Percentiles rank a stretch among this genome's conserved stretches.
Conservation (phyloP, 2,797 vertebrate genomes). For the Enoplosus armatus region DNA sequence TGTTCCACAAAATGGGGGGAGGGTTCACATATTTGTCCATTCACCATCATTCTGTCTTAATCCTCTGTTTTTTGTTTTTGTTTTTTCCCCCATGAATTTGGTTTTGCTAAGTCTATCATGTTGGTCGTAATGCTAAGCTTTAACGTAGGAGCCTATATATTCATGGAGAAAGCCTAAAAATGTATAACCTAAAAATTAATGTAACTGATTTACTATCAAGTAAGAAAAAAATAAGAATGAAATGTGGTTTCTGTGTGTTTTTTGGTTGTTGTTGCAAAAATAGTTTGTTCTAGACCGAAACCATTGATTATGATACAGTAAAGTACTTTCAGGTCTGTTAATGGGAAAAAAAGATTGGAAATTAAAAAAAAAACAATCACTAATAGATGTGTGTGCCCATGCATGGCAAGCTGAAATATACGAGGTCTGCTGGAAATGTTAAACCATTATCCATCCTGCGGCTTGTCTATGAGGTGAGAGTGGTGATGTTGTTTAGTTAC, state of each 20-base stretch:
- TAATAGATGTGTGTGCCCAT: slow-evolving; percentile 55
- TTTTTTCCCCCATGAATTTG: slow-evolving; percentile 57
- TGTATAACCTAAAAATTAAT: slow-evolving; percentile 88
- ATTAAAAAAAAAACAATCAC: slow-evolving; percentile 44
- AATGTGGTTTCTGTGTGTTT: slow-evolving; percentile 87
- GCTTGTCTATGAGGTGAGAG: slow-evolving; percentile 47
- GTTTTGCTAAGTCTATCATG: slow-evolving; percentile 80
- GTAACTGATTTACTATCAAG: slow-evolving; percentile 86
- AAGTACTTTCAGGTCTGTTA: slow-evolving; percentile 58
- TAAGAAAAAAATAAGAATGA: slow-evolving; percentile 84
- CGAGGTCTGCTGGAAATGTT: slow-evolving; percentile 51
- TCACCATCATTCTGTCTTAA: slow-evolving; percentile 81
- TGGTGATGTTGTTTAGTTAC: slow-evolving; percentile 41
- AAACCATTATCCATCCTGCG: slow-evolving; percentile 43
- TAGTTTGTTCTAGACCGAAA: slow-evolving; percentile 84
- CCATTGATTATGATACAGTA: slow-evolving; percentile 71
- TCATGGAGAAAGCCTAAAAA: slow-evolving; percentile 90
- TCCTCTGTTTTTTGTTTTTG: slow-evolving; percentile 58
- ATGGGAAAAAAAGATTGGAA: slow-evolving; percentile 40
- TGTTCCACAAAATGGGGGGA: slow-evolving; percentile 66
- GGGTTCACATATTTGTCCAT: slow-evolving; percentile 73
- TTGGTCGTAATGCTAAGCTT: slow-evolving; percentile 90
- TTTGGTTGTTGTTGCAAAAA: slow-evolving; percentile 70
- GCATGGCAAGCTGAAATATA: slow-evolving; percentile 63
- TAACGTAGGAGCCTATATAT: slow-evolving; percentile 91